phyloP scores from a whole-genome alignment of 1,140 invertebrate species.

The Meloidogyne chitwoodi region DNA sequence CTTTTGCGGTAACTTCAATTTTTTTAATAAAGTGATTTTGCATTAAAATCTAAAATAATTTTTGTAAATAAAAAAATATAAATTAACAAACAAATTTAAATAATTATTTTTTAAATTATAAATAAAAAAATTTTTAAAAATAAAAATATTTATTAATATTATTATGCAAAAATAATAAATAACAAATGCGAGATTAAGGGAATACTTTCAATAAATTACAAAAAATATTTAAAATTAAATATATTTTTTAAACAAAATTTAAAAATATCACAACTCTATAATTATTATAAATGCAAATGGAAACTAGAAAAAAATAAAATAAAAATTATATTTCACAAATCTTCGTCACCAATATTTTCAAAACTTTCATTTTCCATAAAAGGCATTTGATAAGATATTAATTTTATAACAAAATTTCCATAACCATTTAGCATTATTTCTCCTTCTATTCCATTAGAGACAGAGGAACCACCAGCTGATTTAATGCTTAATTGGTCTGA shows the following conservation, averaged over 20 bases:
- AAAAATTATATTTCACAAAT: slow-evolving; percentile 23
- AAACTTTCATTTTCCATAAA: slow-evolving; percentile 40
- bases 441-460: not conserved
- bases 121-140: not conserved
- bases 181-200: not conserved
- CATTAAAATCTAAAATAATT: not conserved
- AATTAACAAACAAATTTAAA: not conserved
- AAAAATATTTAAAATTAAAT: not conserved
- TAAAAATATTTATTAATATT: not conserved
- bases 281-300: not conserved
- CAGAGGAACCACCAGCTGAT: not conserved
- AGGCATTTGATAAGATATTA: slow-evolving; percentile 47
- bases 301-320: not conserved
- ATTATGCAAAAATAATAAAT: not conserved
- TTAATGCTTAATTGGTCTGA: slow-evolving; percentile 30
- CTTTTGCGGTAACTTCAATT: not conserved
- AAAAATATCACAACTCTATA: not conserved
- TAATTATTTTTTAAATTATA: not conserved
- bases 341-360: slow-evolving; percentile 32
- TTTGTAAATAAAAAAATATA: not conserved
- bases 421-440: not conserved
- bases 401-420: not conserved
- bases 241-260: not conserved
- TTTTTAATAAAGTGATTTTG: not conserved
- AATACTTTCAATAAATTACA: not conserved